These are phyloP conservation scores for Lucilia cuprina DNA, from an alignment of 1,140 invertebrate genomes.

Conservation along the genomic window DNA sequence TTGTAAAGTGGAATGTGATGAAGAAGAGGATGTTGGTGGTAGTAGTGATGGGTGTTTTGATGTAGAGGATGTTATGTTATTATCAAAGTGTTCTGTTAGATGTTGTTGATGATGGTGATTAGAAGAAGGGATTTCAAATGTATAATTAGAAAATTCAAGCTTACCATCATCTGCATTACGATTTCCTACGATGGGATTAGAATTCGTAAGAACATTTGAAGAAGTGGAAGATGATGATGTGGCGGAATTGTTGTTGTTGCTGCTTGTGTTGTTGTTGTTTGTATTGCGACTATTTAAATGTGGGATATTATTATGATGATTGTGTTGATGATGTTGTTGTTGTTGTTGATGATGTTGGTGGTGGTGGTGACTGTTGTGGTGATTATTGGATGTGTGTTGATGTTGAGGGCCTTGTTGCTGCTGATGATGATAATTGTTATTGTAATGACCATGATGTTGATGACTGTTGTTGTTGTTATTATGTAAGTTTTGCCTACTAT, in stretches of 20 bases:
- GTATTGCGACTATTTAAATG: background rate
- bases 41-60: background rate
- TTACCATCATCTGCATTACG: constrained; percentile 37
- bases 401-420: constrained; percentile 13
- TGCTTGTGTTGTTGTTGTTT: constrained; percentile 36
- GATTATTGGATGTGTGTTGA: background rate
- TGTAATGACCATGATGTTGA: constrained; percentile 43
- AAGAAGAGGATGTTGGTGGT: background rate
- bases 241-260: constrained; percentile 40
- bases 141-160: constrained; percentile 28
- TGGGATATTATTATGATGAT: background rate
- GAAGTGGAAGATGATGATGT: constrained; percentile 8
- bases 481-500: constrained; percentile 15
- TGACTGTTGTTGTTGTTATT: constrained; percentile 13
- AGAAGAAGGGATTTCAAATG: background rate
- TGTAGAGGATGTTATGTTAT: background rate
- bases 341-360: constrained; percentile 41
- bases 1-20: background rate
- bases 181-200: constrained; percentile 11
- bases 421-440: constrained; percentile 40
- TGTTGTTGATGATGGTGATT: background rate
- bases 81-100: background rate
- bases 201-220: background rate
- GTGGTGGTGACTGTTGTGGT: constrained; percentile 32
- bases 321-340: constrained; percentile 39